These are phyloP conservation scores for Pristionchus japonicus DNA, from an alignment of 2,888 invertebrate genomes.

Conservation along the genomic window DNA sequence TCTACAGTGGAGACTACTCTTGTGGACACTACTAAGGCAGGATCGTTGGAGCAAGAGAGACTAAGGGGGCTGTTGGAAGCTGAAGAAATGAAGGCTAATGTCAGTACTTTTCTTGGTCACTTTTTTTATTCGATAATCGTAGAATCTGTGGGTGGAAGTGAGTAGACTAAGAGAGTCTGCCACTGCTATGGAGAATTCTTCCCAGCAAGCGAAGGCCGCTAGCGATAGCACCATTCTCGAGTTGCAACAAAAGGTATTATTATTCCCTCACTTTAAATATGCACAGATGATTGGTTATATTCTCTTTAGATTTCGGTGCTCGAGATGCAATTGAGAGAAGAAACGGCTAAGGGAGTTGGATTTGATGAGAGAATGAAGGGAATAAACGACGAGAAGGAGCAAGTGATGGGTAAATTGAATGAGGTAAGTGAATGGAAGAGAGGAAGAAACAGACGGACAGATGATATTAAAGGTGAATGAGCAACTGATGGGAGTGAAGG, in stretches of 20 bases:
- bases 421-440: too few relatives aligned
- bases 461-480: conserved; percentile 8
- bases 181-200: neutral
- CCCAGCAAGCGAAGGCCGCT: neutral
- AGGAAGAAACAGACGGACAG: too few relatives aligned
- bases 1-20: conserved; percentile 3
- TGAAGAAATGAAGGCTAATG: conserved; percentile 43
- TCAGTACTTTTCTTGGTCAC: neutral
- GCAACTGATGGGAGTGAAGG: neutral
- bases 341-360: neutral
- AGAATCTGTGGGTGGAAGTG: conserved; percentile 11
- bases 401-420: neutral
- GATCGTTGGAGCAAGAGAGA: conserved; percentile 53
- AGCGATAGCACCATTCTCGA: neutral
- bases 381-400: neutral
- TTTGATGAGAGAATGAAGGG: conserved; percentile 34
- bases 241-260: neutral
- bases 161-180: neutral
- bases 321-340: conserved; percentile 11
- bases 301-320: neutral
- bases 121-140: neutral
- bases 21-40: neutral
- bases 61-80: conserved; percentile 50
- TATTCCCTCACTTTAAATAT: neutral
- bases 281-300: neutral